Evolutionary conservation across 2,113 vertebrate species (phyloP).

Genomic region (Bambusicola thoracicus): DNA sequence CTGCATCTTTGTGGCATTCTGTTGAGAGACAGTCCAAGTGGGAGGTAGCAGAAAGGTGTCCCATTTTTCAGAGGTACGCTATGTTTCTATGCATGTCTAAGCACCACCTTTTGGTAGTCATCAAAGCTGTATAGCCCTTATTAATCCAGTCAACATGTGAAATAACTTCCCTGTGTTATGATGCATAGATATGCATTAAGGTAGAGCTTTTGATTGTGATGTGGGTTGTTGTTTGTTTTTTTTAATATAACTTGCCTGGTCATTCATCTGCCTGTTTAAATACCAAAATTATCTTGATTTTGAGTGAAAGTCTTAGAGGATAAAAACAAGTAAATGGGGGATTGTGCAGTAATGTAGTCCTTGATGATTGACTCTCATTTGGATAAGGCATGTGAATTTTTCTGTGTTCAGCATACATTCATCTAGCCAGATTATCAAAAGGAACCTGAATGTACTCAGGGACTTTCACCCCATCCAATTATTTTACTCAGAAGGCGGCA

Average conservation of each 20-base stretch:
- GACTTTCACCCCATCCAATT: not conserved
- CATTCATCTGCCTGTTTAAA: slow-evolving; percentile 12
- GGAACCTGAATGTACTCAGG: not conserved
- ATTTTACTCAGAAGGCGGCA: not conserved
- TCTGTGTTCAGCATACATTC: not conserved
- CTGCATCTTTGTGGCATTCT: not conserved
- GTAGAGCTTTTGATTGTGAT: not conserved
- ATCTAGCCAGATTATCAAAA: not conserved
- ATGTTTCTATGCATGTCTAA: not conserved
- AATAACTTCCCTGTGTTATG: not conserved
- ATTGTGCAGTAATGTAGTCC: not conserved
- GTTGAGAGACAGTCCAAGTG: not conserved
- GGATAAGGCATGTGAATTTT: not conserved
- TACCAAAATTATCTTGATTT: slow-evolving; percentile 19
- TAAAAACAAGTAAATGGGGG: not conserved
- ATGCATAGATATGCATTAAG: not conserved
- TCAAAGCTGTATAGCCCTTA: not conserved
- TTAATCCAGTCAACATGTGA: not conserved
- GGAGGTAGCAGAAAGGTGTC: not conserved
- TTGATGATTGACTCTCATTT: not conserved
- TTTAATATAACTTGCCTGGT: not conserved
- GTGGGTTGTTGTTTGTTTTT: no score
- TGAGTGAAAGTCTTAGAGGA: not conserved
- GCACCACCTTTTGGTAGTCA: not conserved
- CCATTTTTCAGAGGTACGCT: not conserved